These are phyloP conservation scores for Megatriorchis doriae DNA, from an alignment of 2,113 vertebrate species.

Conservation along the genomic window DNA sequence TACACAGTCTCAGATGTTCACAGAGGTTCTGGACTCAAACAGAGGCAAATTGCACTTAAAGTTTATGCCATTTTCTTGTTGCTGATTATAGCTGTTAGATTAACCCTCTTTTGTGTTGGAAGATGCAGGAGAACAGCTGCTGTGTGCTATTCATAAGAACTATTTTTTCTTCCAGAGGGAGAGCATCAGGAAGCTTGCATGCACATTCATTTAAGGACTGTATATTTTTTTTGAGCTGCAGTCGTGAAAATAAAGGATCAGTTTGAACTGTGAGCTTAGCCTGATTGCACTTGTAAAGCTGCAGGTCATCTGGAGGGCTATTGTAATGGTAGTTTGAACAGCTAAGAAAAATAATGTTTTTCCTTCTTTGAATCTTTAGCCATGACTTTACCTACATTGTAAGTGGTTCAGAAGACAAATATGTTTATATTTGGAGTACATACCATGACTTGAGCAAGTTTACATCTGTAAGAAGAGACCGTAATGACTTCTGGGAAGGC, in stretches of 20 bases:
- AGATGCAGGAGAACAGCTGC: neutral
- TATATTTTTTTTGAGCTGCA: neutral
- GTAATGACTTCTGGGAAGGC: constrained; percentile 99
- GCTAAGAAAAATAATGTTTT: neutral
- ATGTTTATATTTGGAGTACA: constrained; percentile 98
- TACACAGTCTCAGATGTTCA: neutral
- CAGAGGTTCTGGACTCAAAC: neutral
- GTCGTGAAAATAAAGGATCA: neutral
- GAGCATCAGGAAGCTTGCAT: neutral
- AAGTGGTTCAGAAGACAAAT: constrained; percentile 96
- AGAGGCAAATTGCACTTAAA: neutral
- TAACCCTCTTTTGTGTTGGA: neutral
- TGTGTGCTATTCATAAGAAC: neutral
- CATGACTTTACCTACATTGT: constrained; percentile 98
- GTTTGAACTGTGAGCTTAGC: neutral
- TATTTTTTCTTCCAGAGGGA: neutral
- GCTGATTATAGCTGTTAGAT: neutral
- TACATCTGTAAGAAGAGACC: constrained; percentile 93
- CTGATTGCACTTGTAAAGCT: neutral
- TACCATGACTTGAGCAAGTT: constrained; percentile 98
- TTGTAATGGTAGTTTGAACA: neutral
- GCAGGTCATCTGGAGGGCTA: neutral
- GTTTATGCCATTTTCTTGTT: neutral
- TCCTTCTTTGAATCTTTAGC: constrained; percentile 65
- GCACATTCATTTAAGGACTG: neutral